These are phyloP conservation scores for Leucoraja ocellata DNA, from an alignment of 2,797 vertebrate species.

Conservation along the genomic window DNA sequence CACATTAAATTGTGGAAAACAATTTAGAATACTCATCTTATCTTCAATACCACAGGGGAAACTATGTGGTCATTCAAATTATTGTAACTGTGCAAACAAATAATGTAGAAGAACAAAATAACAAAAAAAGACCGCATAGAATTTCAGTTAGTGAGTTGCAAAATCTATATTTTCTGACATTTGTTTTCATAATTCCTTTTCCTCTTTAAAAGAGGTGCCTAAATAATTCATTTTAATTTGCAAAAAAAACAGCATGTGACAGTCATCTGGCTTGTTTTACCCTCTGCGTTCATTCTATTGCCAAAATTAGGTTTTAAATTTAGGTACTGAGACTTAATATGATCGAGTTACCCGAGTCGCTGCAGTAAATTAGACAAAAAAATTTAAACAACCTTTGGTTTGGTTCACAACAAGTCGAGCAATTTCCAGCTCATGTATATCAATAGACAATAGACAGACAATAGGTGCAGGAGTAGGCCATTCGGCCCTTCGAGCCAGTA, in stretches of 20 bases:
- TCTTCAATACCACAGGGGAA: background rate
- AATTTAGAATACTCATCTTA: background rate
- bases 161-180: background rate
- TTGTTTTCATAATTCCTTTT: background rate
- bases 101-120: background rate
- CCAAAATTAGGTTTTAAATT: slow-evolving; percentile 23
- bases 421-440: background rate
- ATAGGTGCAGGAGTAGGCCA: too few relatives aligned
- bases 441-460: too few relatives aligned
- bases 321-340: background rate
- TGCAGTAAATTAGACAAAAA: background rate
- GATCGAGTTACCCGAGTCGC: background rate
- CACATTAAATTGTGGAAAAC: background rate
- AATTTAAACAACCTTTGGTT: background rate
- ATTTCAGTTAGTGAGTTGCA: background rate
- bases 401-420: background rate
- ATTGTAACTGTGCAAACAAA: background rate
- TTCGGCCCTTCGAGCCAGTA: too few relatives aligned
- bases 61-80: background rate
- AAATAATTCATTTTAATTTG: slow-evolving; percentile 28
- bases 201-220: background rate
- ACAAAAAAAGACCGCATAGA: background rate
- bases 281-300: background rate
- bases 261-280: slow-evolving; percentile 9
- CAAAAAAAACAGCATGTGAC: slow-evolving; percentile 23